Conservation (phyloP, 2,113 vertebrate genomes). For the Climacteris rufus region DNA sequence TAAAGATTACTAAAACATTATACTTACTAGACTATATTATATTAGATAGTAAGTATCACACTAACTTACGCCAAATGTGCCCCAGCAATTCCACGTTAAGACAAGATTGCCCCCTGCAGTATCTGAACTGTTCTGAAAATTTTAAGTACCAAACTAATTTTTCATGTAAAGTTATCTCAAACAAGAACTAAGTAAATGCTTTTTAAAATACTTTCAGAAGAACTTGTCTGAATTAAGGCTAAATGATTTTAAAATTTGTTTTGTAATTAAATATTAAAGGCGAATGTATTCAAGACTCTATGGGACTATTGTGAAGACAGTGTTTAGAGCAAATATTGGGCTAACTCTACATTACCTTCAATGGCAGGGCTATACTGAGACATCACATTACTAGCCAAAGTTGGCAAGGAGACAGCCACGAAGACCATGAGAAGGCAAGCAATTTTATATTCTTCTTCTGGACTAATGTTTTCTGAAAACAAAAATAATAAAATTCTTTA, state of each 20-base stretch:
- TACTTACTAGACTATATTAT: not conserved
- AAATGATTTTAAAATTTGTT: not conserved
- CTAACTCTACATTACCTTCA: conserved; percentile 80
- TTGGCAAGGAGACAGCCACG: conserved; percentile 95
- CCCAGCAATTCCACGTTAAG: not conserved
- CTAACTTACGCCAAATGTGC: not conserved
- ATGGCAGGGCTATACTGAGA: conserved; percentile 98
- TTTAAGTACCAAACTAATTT: not conserved
- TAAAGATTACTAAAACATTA: not conserved
- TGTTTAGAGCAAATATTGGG: not conserved
- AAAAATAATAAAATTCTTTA: not conserved
- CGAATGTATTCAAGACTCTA: not conserved
- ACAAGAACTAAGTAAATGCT: not conserved
- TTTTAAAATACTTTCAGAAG: not conserved
- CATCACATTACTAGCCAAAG: conserved; percentile 97
- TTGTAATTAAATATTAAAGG: not conserved
- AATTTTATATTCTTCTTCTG: conserved; percentile 99
- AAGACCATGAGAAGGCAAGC: conserved; percentile 99
- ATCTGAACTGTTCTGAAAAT: not conserved
- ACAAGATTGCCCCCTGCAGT: not conserved
- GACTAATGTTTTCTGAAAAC: conserved; percentile 93
- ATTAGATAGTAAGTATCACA: not conserved
- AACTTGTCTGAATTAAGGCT: not conserved
- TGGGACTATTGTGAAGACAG: not conserved
- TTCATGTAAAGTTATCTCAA: not conserved